Conservation (phyloP, 2,113 vertebrate genomes). For the Mola mola region DNA sequence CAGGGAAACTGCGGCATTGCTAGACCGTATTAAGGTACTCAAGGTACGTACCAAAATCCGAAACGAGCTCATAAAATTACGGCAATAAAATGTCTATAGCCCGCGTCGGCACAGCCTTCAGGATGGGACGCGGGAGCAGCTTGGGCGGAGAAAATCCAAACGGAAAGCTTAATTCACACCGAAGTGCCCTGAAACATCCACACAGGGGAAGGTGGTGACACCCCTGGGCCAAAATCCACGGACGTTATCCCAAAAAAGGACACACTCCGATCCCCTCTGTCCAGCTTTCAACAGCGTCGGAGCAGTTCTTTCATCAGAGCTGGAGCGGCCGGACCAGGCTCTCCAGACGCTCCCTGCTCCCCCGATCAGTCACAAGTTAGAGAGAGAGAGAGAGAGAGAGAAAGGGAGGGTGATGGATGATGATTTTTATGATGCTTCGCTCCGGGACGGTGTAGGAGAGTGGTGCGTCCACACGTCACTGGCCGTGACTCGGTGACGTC, state of each 20-base stretch:
- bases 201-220: neutral
- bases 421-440: constrained; percentile 78
- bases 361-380: constrained; percentile 69
- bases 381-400: constrained; percentile 58
- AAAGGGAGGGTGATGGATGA: constrained; percentile 74
- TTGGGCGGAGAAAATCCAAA: constrained; percentile 43
- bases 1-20: constrained; percentile 30
- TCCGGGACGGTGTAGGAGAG: constrained; percentile 82
- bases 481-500: constrained; percentile 87
- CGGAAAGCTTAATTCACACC: constrained; percentile 49
- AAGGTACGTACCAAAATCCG: neutral
- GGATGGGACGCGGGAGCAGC: constrained; percentile 31
- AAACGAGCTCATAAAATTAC: neutral
- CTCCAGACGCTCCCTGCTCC: constrained; percentile 62
- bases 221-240: constrained; percentile 49
- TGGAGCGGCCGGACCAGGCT: constrained; percentile 61
- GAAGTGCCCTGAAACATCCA: constrained; percentile 53
- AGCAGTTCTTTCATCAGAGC: constrained; percentile 42
- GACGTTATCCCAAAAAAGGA: constrained; percentile 7
- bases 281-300: constrained; percentile 42
- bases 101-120: constrained; percentile 25
- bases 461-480: constrained; percentile 88
- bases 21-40: constrained; percentile 1
- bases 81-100: constrained; percentile 22
- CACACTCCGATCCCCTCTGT: constrained; percentile 42